Percentiles rank a stretch among this genome's conserved stretches.
These are phyloP conservation scores for Volucella zonaria DNA, from an alignment of 2,888 invertebrate species.

Conservation along the genomic window DNA sequence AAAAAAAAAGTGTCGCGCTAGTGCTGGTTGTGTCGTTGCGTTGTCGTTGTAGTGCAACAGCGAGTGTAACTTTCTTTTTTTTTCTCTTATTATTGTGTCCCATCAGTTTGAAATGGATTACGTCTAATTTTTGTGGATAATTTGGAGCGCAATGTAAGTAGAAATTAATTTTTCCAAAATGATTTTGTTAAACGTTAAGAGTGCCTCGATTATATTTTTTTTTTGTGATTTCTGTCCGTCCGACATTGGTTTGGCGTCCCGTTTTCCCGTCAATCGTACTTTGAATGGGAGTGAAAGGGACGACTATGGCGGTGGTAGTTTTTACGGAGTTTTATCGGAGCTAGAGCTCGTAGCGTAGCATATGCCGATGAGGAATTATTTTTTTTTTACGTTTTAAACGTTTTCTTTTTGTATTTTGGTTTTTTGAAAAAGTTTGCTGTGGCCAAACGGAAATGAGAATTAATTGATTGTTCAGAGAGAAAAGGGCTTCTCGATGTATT, in stretches of 20 bases:
- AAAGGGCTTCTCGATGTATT: neutral
- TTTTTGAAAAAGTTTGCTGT: constrained; percentile 3
- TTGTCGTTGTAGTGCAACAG: constrained; percentile 11
- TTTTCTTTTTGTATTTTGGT: neutral
- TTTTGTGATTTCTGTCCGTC: constrained; percentile 28
- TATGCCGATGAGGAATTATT: constrained; percentile 44
- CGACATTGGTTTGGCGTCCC: constrained; percentile 63
- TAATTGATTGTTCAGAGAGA: neutral
- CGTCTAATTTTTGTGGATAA: constrained; percentile 42
- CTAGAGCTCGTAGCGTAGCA: constrained; percentile 7
- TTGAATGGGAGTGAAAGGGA: constrained; percentile 38
- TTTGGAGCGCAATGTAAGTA: constrained; percentile 42
- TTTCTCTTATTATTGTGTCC: constrained; percentile 16
- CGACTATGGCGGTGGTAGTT: constrained; percentile 9
- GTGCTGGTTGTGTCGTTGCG: neutral
- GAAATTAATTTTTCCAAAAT: neutral
- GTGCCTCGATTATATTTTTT: neutral
- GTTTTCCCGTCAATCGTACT: neutral
- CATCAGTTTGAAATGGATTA: constrained; percentile 43
- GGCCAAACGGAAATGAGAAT: neutral
- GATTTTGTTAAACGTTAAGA: neutral
- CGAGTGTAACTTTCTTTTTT: constrained; percentile 32
- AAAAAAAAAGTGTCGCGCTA: constrained; percentile 52
- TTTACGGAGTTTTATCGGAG: neutral
- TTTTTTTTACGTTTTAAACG: constrained; percentile 1